phyloP scores from a whole-genome alignment of 2,888 invertebrate species.

The Papilio gigon region DNA sequence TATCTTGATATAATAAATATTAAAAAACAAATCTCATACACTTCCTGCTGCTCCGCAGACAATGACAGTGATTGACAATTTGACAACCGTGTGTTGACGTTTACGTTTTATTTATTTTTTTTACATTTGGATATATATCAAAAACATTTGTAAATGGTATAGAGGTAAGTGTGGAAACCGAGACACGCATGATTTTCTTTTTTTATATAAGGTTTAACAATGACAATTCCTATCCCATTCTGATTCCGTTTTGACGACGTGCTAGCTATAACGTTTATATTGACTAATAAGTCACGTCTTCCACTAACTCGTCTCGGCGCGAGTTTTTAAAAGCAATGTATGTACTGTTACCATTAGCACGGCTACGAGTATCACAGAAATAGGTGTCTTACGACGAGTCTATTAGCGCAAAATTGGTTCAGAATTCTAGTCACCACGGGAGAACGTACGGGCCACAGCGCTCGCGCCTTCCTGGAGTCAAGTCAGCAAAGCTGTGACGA shows the following conservation, averaged over 20 bases:
- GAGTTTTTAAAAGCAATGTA: not conserved
- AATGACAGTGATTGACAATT: slow-evolving; percentile 3
- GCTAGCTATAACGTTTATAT: no score
- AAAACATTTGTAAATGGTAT: no score
- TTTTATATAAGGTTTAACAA: no score
- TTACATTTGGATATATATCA: not conserved
- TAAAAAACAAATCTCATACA: not conserved
- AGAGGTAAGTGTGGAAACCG: no score
- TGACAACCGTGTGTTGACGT: not conserved
- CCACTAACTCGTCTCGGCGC: not conserved
- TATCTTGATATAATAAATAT: not conserved
- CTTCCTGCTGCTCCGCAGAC: not conserved
- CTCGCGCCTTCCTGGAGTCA: no score
- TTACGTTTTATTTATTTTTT: not conserved
- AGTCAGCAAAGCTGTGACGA: not conserved
- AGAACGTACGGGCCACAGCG: no score
- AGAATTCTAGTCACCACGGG: no score
- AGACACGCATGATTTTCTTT: no score
- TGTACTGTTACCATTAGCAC: not conserved
- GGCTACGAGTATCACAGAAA: not conserved
- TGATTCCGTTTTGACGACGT: no score
- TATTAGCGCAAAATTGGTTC: not conserved
- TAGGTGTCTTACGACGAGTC: no score
- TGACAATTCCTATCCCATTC: no score
- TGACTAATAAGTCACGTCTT: not conserved